A percentile compares a stretch with the other conserved stretches of the same genome.
These are phyloP conservation scores for Cataglyphis altisquamis DNA, from an alignment of 2,888 invertebrate species.

Conservation along the genomic window DNA sequence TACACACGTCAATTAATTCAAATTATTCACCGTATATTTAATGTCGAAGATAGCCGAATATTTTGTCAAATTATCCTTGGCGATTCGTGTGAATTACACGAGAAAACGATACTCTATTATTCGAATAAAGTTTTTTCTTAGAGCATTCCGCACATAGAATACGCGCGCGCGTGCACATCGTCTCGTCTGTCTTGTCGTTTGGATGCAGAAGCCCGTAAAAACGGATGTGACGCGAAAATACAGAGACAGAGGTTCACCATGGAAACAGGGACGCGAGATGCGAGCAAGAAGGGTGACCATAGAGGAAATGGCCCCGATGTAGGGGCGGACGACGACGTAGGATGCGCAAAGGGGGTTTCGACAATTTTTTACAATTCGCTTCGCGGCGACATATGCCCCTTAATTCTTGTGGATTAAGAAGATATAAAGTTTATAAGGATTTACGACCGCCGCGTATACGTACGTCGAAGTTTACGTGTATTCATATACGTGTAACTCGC, in stretches of 20 bases:
- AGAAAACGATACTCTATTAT: neutral
- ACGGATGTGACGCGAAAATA: conserved; percentile 69
- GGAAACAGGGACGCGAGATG: conserved; percentile 52
- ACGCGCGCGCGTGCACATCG: conserved; percentile 1
- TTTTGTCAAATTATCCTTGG: conserved; percentile 6
- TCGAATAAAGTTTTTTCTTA: conserved; percentile 22
- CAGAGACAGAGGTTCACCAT: conserved; percentile 59
- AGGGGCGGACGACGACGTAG: neutral
- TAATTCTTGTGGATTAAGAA: conserved; percentile 73
- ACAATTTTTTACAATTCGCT: conserved; percentile 76
- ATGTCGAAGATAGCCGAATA: neutral
- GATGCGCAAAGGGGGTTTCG: conserved; percentile 63
- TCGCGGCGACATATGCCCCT: conserved; percentile 71
- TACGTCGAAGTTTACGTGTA: conserved; percentile 56
- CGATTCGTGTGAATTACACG: conserved; percentile 11
- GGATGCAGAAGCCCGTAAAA: conserved; percentile 69
- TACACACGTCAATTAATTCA: neutral
- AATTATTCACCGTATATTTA: neutral
- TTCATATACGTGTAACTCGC: conserved; percentile 54
- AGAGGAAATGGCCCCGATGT: conserved; percentile 42
- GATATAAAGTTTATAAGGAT: conserved; percentile 69
- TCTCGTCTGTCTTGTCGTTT: conserved; percentile 44
- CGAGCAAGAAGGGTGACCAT: conserved; percentile 46
- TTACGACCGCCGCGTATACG: conserved; percentile 56
- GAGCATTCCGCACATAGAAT: neutral